phyloP scores from a whole-genome alignment of 2,888 invertebrate species.

The Agriopis aurantiaria region DNA sequence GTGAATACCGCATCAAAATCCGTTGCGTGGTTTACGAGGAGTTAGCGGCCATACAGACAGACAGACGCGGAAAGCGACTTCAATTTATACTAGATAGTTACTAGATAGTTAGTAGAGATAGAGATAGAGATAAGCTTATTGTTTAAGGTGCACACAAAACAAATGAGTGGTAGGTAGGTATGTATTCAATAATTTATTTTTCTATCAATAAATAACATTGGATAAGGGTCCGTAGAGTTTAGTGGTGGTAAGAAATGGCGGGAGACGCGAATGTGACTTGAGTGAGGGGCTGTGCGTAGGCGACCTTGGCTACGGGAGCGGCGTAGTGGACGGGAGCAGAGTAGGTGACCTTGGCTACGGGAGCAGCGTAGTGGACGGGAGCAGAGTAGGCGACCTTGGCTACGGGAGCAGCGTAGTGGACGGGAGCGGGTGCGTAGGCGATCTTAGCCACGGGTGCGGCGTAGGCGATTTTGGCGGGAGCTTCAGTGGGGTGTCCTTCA shows the following conservation, averaged over 20 bases:
- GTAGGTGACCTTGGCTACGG: conserved; percentile 52
- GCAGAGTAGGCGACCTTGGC: conserved; percentile 50
- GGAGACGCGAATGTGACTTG: conserved; percentile 75
- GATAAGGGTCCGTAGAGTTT: conserved; percentile 44
- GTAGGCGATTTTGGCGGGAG: conserved; percentile 45
- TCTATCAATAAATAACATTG: conserved; percentile 60
- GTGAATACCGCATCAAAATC: no score
- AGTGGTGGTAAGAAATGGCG: conserved; percentile 75
- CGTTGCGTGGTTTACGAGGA: no score
- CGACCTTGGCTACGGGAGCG: conserved; percentile 54
- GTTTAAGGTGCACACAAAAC: not conserved
- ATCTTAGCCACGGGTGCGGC: conserved; percentile 47
- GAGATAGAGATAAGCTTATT: no score
- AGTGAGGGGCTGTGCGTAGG: conserved; percentile 58
- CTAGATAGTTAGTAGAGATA: no score
- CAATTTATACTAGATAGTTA: no score
- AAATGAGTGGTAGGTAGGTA: not conserved
- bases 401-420: conserved; percentile 49
- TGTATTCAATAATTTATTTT: conserved; percentile 53
- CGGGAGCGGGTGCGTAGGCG: conserved; percentile 50
- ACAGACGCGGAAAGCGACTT: no score
- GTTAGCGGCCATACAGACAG: no score
- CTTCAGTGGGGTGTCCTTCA: conserved; percentile 70
- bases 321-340: conserved; percentile 44
- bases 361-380: conserved; percentile 44